Evolutionary conservation across 2,888 invertebrate species (phyloP).

Genomic region (Mythimna loreyi): DNA sequence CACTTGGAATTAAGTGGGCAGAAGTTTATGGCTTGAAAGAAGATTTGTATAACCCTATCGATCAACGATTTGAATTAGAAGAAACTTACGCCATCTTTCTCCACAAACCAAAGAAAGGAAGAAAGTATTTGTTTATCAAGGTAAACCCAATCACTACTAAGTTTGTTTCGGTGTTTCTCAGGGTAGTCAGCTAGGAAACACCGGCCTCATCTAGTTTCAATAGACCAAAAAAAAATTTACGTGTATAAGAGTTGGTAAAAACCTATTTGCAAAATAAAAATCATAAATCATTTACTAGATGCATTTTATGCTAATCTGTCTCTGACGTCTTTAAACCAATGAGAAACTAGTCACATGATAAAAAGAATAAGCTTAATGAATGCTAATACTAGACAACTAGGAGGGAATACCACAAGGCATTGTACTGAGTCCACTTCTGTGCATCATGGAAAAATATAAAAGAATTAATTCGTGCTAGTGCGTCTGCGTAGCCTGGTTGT

Average conservation of each 20-base stretch:
- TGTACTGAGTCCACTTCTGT: neutral
- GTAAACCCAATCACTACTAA: neutral
- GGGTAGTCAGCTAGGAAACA: too few relatives aligned
- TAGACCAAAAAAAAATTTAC: too few relatives aligned
- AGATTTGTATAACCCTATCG: neutral
- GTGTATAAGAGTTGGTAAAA: too few relatives aligned
- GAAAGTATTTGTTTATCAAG: too few relatives aligned
- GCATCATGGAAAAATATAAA: neutral
- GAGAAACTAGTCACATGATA: neutral
- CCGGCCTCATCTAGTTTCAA: too few relatives aligned
- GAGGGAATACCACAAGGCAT: constrained; percentile 13
- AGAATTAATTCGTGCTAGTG: neutral
- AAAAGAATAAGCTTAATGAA: neutral
- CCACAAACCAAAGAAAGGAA: neutral
- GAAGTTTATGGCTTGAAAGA: neutral
- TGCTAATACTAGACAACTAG: neutral
- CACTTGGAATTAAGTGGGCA: neutral
- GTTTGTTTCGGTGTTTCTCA: too few relatives aligned
- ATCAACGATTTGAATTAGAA: neutral
- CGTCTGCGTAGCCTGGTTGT: constrained; percentile 12
- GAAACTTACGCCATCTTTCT: neutral
- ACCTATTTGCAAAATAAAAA: too few relatives aligned
- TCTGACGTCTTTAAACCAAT: neutral
- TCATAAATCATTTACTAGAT: too few relatives aligned
- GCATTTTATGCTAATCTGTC: neutral